phyloP scores from a whole-genome alignment of 1,140 invertebrate genomes.

The Armadillidium nasatum region DNA sequence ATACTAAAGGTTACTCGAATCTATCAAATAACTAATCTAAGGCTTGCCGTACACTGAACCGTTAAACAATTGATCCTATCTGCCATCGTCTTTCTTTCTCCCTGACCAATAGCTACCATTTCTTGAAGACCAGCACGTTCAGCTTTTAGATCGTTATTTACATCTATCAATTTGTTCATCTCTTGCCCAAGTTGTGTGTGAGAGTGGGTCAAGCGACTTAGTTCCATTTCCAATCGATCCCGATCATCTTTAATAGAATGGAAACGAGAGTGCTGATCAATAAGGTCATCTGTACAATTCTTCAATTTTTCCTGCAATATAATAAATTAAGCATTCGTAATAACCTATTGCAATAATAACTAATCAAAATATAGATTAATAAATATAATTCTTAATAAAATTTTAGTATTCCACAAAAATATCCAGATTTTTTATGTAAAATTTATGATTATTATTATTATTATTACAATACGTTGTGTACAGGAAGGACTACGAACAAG shows the following conservation, averaged over 20 bases:
- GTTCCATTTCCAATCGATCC: not conserved
- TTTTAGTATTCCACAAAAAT: no score
- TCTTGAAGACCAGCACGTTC: not conserved
- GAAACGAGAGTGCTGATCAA: not conserved
- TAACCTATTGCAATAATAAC: no score
- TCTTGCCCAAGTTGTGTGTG: not conserved
- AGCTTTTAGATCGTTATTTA: not conserved
- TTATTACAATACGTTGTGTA: no score
- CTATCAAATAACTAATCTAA: no score
- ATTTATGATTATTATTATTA: no score
- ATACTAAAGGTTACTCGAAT: no score
- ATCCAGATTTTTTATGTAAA: no score
- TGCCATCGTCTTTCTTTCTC: not conserved
- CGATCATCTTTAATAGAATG: not conserved
- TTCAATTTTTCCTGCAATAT: slow-evolving; percentile 5
- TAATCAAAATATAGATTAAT: no score
- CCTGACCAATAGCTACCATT: not conserved
- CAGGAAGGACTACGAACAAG: no score
- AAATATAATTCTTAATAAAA: no score
- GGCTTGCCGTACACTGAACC: not conserved
- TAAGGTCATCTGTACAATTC: not conserved
- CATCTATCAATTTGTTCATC: not conserved
- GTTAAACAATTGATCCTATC: not conserved
- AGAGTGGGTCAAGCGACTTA: not conserved
- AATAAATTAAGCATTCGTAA: no score